Evolutionary conservation across 2,888 invertebrate genomes (phyloP).

Genomic region (Oligia fasciuncula): DNA sequence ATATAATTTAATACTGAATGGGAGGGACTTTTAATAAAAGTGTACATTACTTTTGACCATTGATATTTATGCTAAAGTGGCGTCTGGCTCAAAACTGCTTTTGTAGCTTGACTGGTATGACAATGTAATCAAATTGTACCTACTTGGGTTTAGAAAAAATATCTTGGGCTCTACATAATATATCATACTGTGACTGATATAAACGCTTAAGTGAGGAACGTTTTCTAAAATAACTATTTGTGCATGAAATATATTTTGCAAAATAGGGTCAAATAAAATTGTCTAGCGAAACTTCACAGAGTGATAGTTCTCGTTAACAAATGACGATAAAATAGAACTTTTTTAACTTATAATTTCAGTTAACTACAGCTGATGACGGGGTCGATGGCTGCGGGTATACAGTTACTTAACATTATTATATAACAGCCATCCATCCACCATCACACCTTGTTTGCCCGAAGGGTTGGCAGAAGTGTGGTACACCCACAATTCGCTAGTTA

Average conservation of each 20-base stretch:
- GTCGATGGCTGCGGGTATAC: not conserved
- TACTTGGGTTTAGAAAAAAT: not conserved
- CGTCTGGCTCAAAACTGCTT: not conserved
- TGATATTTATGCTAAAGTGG: not conserved
- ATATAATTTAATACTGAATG: constrained; percentile 5
- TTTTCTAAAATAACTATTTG: not conserved
- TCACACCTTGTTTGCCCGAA: not conserved
- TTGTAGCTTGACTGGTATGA: constrained; percentile 25
- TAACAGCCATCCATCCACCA: not conserved
- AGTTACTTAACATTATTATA: not conserved
- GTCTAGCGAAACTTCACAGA: not conserved
- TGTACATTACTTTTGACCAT: not conserved
- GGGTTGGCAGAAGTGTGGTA: not conserved
- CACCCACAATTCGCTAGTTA: not conserved
- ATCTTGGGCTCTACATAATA: not conserved
- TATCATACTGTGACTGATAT: not conserved
- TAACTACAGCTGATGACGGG: not conserved
- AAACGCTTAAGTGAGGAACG: not conserved
- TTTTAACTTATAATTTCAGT: not conserved
- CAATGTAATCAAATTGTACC: constrained; percentile 7
- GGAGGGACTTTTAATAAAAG: constrained; percentile 1
- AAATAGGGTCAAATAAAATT: not conserved
- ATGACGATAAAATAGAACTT: not conserved
- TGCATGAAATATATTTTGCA: not conserved
- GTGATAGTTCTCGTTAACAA: not conserved